A percentile compares a stretch with the other conserved stretches of the same genome.
Conservation (phyloP, 2,797 vertebrate genomes). For the Danio tinwini region DNA sequence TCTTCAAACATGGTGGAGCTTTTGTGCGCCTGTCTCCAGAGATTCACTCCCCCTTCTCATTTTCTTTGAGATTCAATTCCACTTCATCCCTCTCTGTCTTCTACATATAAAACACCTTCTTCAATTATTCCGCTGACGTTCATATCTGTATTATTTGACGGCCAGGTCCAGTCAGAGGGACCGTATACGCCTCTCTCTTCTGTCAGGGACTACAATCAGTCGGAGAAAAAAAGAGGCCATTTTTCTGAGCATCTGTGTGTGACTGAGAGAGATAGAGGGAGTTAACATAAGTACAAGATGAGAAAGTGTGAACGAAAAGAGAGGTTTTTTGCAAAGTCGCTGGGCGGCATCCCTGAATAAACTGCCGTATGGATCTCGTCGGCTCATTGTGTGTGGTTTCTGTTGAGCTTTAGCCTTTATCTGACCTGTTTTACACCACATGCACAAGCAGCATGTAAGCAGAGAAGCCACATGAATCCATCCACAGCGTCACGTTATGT, state of each 20-base stretch:
- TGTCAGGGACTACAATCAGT: slow-evolving; percentile 77
- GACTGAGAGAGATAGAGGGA: slow-evolving; percentile 39
- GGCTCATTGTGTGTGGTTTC: slow-evolving; percentile 54
- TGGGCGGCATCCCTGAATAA: slow-evolving; percentile 15
- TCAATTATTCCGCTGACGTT: slow-evolving; percentile 78
- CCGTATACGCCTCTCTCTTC: slow-evolving; percentile 68
- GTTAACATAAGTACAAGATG: slow-evolving; percentile 49
- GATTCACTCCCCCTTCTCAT: slow-evolving; percentile 69
- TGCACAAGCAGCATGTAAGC: background rate
- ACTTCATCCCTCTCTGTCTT: slow-evolving; percentile 75
- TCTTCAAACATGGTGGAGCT: slow-evolving; percentile 75
- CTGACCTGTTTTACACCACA: background rate
- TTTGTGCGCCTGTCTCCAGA: slow-evolving; percentile 70
- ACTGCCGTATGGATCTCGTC: slow-evolving; percentile 59
- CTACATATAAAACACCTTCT: slow-evolving; percentile 84
- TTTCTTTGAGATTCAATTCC: slow-evolving; percentile 79
- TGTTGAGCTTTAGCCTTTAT: slow-evolving; percentile 67
- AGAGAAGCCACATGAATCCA: background rate
- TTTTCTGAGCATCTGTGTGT: slow-evolving; percentile 45
- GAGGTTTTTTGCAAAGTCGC: background rate
- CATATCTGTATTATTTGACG: slow-evolving; percentile 79
- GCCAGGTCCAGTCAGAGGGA: slow-evolving; percentile 72
- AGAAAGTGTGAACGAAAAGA: slow-evolving; percentile 33
- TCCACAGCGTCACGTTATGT: too few relatives aligned
- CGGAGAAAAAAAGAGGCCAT: slow-evolving; percentile 61